phyloP scores from a whole-genome alignment of 2,888 invertebrate species.

The Cheilosia vernalis region DNA sequence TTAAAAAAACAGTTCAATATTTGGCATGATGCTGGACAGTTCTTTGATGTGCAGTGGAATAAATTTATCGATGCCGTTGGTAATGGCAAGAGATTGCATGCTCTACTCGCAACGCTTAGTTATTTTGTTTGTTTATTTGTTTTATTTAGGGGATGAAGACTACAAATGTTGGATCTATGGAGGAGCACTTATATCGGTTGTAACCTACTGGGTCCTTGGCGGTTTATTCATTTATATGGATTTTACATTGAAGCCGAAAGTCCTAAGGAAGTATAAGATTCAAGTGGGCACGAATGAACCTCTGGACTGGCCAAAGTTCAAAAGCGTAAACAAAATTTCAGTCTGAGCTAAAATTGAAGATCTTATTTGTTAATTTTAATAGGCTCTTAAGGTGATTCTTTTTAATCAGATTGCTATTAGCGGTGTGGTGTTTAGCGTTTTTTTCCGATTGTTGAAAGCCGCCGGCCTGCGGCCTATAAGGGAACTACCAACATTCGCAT shows the following conservation, averaged over 20 bases:
- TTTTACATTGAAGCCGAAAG: conserved; percentile 87
- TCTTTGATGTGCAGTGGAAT: conserved; percentile 90
- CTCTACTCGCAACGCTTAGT: not conserved
- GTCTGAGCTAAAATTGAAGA: not conserved
- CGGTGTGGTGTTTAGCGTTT: conserved; percentile 85
- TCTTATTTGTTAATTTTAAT: conserved; percentile 73
- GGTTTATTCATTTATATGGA: conserved; percentile 89
- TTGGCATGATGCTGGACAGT: conserved; percentile 84
- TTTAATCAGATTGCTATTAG: conserved; percentile 89
- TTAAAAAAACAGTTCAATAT: not conserved
- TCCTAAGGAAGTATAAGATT: conserved; percentile 89
- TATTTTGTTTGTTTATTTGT: conserved; percentile 38
- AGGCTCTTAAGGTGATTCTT: conserved; percentile 87
- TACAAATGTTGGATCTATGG: conserved; percentile 86
- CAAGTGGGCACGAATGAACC: conserved; percentile 91
- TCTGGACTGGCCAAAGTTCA: conserved; percentile 85
- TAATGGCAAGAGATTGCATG: conserved; percentile 76
- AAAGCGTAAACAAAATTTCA: conserved; percentile 83
- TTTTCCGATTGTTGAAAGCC: conserved; percentile 85
- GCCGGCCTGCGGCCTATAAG: conserved; percentile 86
- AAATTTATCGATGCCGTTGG: conserved; percentile 86
- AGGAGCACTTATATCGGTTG: conserved; percentile 85
- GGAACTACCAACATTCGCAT: conserved; percentile 89
- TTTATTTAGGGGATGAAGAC: conserved; percentile 85
- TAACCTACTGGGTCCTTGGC: conserved; percentile 90